Conservation (phyloP, 2,113 vertebrate genomes). For the Pituophis catenifer region DNA sequence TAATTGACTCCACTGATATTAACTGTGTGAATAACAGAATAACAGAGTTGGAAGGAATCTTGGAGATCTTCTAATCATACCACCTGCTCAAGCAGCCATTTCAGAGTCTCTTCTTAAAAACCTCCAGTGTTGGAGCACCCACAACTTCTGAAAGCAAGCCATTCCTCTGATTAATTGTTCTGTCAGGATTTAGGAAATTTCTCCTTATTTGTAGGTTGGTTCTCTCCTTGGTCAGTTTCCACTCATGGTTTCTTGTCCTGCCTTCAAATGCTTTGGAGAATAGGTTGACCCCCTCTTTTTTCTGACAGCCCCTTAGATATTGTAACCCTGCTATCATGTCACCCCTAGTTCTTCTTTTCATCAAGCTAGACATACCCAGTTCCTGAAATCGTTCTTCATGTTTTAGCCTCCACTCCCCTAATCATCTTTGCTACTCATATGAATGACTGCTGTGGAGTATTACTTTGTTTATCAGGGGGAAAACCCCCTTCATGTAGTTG, state of each 20-base stretch:
- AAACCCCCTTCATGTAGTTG: background rate
- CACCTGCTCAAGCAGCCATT: background rate
- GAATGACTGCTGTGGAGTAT: background rate
- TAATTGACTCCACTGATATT: background rate
- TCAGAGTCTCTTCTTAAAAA: background rate
- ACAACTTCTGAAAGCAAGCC: background rate
- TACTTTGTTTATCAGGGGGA: background rate
- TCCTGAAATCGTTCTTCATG: background rate
- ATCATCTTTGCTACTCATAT: background rate
- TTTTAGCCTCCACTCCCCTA: background rate
- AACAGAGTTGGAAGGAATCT: background rate
- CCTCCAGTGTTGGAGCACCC: background rate
- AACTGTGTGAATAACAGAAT: background rate
- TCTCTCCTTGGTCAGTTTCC: background rate
- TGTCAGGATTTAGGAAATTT: background rate
- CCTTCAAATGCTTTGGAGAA: background rate
- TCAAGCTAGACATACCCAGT: background rate
- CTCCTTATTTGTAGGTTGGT: background rate
- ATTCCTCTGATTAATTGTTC: background rate
- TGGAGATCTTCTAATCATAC: background rate
- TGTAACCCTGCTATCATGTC: background rate
- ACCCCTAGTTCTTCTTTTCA: background rate
- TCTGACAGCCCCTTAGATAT: background rate
- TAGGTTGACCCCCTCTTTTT: background rate
- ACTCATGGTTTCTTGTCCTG: background rate